Base-by-base conservation (phyloP, 2,113 vertebrate species). In the Oenanthe melanoleuca region DNA sequence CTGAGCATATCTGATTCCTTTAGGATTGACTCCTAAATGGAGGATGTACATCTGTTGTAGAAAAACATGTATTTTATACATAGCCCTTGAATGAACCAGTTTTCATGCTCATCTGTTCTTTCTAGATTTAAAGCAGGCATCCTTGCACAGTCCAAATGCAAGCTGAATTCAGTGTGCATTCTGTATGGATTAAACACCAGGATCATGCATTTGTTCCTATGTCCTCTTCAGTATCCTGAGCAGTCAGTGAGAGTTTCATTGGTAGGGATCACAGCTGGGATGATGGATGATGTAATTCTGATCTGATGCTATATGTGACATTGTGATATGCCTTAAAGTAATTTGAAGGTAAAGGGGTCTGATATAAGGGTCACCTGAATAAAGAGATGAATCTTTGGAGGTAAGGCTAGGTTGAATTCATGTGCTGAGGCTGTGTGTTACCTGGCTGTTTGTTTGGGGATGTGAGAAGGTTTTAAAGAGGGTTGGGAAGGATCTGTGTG, bases 11-110 rank as follows among this genome's bases (percentile, higher is more conserved):
- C 53, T 67, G 75, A 67, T 92, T 95, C 1, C 44, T 45, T 45
- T 45, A 45, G 2, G 95, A 6, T 45, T 59, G 61, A 59, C 70
- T 56, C 24, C 70, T 77, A 85, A 82, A 61, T 2, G 4, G 24
- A 65, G 61, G 37, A 59, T 86, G 60, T 92, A 88, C 38, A 75
- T 93, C 85, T 96, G 73, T 88, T 86, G 34, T 73, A 88, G 88
- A 78, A 88, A 81, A 93, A 24, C 50, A 64, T 75, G 37, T 63
- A 38, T 95, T 93, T 95, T 89, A 92, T 91, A 89, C 15, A 15
- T 59, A 55, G 29, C 25, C 23, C 22, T 91, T 7, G 3, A 67
- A 19, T 49, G 42, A 66, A 49, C 50, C 38, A 33, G 24, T 57
- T 50, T 24, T 61, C 14, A 5, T 57, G 57, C 47, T 91, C 33